Conservation (phyloP, 2,797 vertebrate species). For the Chaetophractus vellerosus region DNA sequence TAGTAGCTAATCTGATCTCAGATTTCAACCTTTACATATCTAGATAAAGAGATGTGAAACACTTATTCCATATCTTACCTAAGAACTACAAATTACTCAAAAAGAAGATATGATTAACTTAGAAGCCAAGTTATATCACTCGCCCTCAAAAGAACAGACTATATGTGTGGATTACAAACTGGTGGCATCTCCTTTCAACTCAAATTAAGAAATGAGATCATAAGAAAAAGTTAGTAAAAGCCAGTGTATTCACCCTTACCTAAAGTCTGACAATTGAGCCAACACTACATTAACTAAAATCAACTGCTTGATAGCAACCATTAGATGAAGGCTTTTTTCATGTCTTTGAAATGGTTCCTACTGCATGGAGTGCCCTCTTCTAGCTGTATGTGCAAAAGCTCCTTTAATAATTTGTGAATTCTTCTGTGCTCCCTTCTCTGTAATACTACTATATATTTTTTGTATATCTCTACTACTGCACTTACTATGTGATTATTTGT, state of each 20-base stretch:
- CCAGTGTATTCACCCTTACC: neutral
- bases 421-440: neutral
- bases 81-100: conserved; percentile 44
- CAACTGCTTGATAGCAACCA: neutral
- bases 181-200: conserved; percentile 39
- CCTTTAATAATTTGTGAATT: neutral
- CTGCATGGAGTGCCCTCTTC: neutral
- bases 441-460: neutral
- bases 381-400: neutral
- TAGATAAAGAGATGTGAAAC: conserved; percentile 20
- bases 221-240: conserved; percentile 8
- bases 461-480: neutral
- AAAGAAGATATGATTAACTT: conserved; percentile 36
- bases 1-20: neutral
- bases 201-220: conserved; percentile 56
- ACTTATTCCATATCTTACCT: neutral
- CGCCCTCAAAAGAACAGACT: neutral
- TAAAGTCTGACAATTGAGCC: neutral
- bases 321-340: neutral
- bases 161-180: conserved; percentile 40
- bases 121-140: neutral
- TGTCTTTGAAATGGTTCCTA: neutral
- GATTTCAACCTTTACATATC: conserved; percentile 23
- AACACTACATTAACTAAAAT: conserved; percentile 23
- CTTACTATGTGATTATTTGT: neutral